These are phyloP conservation scores for Nephotettix cincticeps DNA, from an alignment of 1,140 invertebrate genomes.

Conservation along the genomic window DNA sequence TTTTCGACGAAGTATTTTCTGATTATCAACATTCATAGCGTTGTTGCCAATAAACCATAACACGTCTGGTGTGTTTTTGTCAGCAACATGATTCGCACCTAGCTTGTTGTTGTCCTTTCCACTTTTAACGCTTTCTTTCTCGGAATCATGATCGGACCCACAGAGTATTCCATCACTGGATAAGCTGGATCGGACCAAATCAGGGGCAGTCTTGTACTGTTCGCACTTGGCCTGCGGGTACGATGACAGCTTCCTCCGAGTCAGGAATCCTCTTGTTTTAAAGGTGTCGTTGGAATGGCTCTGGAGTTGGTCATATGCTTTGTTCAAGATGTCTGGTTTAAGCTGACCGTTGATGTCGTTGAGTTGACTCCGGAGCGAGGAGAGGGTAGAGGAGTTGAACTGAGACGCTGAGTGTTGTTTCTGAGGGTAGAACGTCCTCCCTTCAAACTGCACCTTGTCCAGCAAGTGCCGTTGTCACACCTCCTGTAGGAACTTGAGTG, in stretches of 20 bases:
- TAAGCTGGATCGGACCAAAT: conserved; percentile 1
- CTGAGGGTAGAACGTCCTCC: neutral
- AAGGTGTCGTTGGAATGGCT: neutral
- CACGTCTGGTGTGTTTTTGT: neutral
- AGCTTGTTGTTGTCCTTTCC: neutral
- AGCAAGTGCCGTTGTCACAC: conserved; percentile 61
- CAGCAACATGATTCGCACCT: no score
- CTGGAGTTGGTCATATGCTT: neutral
- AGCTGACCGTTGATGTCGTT: neutral
- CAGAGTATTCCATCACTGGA: neutral
- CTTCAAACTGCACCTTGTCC: conserved; percentile 15
- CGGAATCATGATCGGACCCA: neutral
- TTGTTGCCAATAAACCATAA: conserved; percentile 9
- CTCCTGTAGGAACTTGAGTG: conserved; percentile 79
- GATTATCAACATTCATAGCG: neutral
- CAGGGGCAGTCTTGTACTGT: conserved; percentile 2
- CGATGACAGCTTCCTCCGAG: neutral
- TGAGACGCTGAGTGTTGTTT: conserved; percentile 10
- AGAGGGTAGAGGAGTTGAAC: neutral
- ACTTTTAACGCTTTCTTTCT: neutral
- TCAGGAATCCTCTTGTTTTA: neutral
- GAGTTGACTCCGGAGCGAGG: neutral
- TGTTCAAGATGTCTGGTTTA: neutral
- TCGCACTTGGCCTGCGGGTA: conserved; percentile 1
- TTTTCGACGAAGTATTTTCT: neutral